Evolutionary conservation across 2,113 vertebrate genomes (phyloP).

Genomic region (Phycodurus eques): DNA sequence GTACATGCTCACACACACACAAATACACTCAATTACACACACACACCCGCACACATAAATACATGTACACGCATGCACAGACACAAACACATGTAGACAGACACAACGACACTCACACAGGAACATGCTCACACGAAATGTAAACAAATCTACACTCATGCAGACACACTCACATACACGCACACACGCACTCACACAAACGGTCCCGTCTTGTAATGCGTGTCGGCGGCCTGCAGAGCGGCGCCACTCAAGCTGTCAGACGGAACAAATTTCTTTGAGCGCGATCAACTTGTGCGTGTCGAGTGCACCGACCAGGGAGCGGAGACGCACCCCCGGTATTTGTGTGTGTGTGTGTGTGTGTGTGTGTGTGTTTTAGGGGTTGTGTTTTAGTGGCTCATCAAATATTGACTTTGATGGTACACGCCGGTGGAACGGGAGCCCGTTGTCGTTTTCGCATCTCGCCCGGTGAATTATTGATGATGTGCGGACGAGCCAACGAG

Average conservation of each 20-base stretch:
- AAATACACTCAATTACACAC: too few relatives aligned
- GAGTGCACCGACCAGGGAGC: slow-evolving; percentile 54
- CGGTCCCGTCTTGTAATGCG: neutral
- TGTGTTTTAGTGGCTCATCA: slow-evolving; percentile 78
- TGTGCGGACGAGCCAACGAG: slow-evolving; percentile 67
- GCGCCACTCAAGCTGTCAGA: slow-evolving; percentile 54
- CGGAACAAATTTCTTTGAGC: slow-evolving; percentile 59
- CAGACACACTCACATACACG: slow-evolving; percentile 14
- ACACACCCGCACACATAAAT: too few relatives aligned
- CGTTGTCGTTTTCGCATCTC: slow-evolving; percentile 66
- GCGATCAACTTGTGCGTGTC: slow-evolving; percentile 58
- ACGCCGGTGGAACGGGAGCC: slow-evolving; percentile 70
- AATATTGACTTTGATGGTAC: slow-evolving; percentile 84
- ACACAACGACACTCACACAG: too few relatives aligned
- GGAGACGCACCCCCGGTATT: slow-evolving; percentile 12
- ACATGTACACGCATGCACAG: too few relatives aligned
- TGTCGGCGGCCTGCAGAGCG: slow-evolving; percentile 11
- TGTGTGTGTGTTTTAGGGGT: slow-evolving; percentile 8
- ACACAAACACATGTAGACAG: too few relatives aligned
- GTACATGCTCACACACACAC: too few relatives aligned
- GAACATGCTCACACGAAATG: too few relatives aligned
- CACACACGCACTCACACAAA: neutral
- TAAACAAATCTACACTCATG: neutral
- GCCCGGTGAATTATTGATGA: slow-evolving; percentile 79
- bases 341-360: slow-evolving; percentile 9